Conservation (phyloP, 2,113 vertebrate genomes). For the Hypomesus transpacificus region DNA sequence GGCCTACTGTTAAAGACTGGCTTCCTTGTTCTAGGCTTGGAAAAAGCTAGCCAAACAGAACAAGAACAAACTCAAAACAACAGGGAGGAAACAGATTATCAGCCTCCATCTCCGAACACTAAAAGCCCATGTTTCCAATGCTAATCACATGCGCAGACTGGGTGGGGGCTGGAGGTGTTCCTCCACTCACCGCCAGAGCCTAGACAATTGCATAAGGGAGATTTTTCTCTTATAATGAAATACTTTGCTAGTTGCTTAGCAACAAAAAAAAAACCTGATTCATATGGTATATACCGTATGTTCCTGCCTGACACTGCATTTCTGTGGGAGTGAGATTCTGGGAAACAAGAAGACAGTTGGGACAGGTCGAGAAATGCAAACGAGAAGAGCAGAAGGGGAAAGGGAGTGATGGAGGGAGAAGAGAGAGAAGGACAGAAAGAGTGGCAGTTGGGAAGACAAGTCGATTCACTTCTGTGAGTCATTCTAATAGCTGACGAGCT, state of each 20-base stretch:
- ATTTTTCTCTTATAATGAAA: conserved; percentile 63
- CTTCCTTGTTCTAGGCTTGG: background rate
- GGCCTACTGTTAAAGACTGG: conserved; percentile 11
- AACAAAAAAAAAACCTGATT: conserved; percentile 57
- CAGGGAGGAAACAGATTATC: conserved; percentile 49
- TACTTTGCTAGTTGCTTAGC: conserved; percentile 72
- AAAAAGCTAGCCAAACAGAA: conserved; percentile 11
- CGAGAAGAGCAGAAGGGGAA: conserved; percentile 15
- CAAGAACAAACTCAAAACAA: conserved; percentile 21
- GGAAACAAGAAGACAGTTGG: conserved; percentile 35
- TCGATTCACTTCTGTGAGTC: conserved; percentile 15
- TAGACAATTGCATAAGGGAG: conserved; percentile 60
- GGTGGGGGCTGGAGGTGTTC: conserved; percentile 42
- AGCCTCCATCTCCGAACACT: conserved; percentile 43
- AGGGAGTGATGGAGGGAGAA: conserved; percentile 21
- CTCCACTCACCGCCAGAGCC: conserved; percentile 54
- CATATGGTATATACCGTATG: conserved; percentile 55
- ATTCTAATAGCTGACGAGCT: conserved; percentile 43
- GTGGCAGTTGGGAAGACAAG: background rate
- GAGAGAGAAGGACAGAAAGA: background rate
- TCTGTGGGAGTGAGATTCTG: conserved; percentile 51
- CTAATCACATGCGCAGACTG: conserved; percentile 55
- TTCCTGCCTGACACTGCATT: conserved; percentile 56
- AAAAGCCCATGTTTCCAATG: conserved; percentile 46
- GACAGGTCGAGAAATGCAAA: conserved; percentile 21